Percentiles rank a stretch among this genome's conserved stretches.
These are phyloP conservation scores for Delichon dasypus DNA, from an alignment of 2,797 vertebrate genomes.

Conservation along the genomic window DNA sequence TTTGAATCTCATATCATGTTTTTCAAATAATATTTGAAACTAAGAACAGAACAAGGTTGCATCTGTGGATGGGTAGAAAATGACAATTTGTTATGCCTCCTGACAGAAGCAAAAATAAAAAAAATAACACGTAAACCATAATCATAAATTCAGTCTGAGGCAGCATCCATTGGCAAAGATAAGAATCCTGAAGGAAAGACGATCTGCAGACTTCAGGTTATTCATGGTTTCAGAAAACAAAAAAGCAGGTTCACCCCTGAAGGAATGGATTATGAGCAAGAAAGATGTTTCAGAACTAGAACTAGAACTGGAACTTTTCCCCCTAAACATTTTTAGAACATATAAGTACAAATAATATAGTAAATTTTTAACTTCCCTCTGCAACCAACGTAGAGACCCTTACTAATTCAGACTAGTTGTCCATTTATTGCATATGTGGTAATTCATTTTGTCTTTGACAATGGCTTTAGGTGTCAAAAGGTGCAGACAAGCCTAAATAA, in stretches of 20 bases:
- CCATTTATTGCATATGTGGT: background rate
- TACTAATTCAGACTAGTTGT: background rate
- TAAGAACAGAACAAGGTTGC: background rate
- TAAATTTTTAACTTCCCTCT: background rate
- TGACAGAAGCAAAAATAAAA: background rate
- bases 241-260: background rate
- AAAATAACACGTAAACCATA: background rate
- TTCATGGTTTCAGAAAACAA: background rate
- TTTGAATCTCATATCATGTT: background rate
- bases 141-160: background rate
- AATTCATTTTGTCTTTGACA: background rate
- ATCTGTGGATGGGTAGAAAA: background rate
- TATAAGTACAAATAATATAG: background rate
- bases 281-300: background rate
- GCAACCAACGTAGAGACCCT: accelerated
- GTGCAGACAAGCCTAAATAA: background rate
- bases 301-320: background rate
- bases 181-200: background rate
- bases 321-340: accelerated
- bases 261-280: background rate
- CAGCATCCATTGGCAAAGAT: background rate
- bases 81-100: background rate
- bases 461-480: background rate
- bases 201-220: background rate
- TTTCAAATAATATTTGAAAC: background rate